Evolutionary conservation across 2,113 vertebrate species (phyloP).

Genomic region (Typhlomys cinereus): DNA sequence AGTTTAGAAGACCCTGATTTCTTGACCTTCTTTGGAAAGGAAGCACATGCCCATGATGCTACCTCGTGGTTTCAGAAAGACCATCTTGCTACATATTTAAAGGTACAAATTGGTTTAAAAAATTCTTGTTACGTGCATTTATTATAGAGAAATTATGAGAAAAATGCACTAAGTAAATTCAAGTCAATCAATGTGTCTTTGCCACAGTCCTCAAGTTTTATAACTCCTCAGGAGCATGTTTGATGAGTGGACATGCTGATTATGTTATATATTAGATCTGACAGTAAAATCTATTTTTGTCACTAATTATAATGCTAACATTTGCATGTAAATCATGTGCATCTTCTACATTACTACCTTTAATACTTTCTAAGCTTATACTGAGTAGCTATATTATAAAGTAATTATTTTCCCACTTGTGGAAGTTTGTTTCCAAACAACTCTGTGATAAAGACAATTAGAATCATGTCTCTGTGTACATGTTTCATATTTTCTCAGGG

Average conservation of each 20-base stretch:
- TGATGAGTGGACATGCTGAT: background rate
- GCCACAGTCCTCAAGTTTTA: background rate
- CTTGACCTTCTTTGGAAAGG: slow-evolving; percentile 8
- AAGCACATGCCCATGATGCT: background rate
- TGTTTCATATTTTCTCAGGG: background rate
- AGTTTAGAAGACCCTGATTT: background rate
- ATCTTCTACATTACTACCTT: background rate
- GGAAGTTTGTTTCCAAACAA: background rate
- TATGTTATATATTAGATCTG: background rate
- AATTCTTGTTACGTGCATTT: background rate
- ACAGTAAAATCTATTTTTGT: background rate
- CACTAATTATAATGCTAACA: background rate
- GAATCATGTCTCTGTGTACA: background rate
- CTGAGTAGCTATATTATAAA: background rate
- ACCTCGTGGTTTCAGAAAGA: background rate
- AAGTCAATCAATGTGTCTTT: background rate
- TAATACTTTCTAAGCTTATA: background rate
- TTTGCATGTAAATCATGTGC: background rate
- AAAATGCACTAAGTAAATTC: background rate
- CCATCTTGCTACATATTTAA: background rate
- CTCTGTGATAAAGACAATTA: background rate
- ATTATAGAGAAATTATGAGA: background rate
- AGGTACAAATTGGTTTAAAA: background rate
- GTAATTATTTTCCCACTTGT: slow-evolving; percentile 23
- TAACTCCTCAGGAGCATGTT: background rate